phyloP scores from a whole-genome alignment of 2,888 invertebrate genomes.

The Synergus laeviventris region DNA sequence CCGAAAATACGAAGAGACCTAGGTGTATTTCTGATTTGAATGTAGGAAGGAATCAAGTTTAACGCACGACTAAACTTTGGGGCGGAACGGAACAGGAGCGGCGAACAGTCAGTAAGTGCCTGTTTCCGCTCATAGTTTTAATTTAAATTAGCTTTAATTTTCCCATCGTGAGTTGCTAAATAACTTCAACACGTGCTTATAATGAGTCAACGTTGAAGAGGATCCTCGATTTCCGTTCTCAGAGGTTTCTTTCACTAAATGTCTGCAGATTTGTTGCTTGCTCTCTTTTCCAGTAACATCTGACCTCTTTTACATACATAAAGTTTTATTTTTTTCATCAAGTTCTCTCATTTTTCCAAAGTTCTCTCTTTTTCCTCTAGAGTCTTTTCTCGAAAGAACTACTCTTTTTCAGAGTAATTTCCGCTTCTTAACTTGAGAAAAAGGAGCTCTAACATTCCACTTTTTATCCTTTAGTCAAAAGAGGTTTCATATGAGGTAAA shows the following conservation, averaged over 20 bases:
- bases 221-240: slow-evolving; percentile 13
- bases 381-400: slow-evolving; percentile 2
- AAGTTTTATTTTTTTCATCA: slow-evolving; percentile 8
- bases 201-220: slow-evolving; percentile 30
- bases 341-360: slow-evolving; percentile 6
- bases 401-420: background rate
- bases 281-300: slow-evolving; percentile 18
- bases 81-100: slow-evolving; percentile 60
- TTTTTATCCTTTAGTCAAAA: slow-evolving; percentile 2
- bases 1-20: slow-evolving; percentile 53
- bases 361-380: slow-evolving; percentile 2
- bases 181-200: slow-evolving; percentile 2
- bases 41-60: slow-evolving; percentile 60
- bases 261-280: slow-evolving; percentile 19
- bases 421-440: slow-evolving; percentile 14
- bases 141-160: slow-evolving; percentile 57
- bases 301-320: slow-evolving; percentile 9
- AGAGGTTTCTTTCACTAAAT: slow-evolving; percentile 42
- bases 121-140: slow-evolving; percentile 63
- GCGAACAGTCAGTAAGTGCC: slow-evolving; percentile 61
- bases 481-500: background rate
- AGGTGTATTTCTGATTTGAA: slow-evolving; percentile 54
- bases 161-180: slow-evolving; percentile 42
- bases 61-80: slow-evolving; percentile 60
- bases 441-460: background rate